A percentile compares a stretch with the other conserved stretches of the same genome.
These are phyloP conservation scores for Lepus timidus DNA, from an alignment of 2,113 vertebrate species.

Conservation along the genomic window DNA sequence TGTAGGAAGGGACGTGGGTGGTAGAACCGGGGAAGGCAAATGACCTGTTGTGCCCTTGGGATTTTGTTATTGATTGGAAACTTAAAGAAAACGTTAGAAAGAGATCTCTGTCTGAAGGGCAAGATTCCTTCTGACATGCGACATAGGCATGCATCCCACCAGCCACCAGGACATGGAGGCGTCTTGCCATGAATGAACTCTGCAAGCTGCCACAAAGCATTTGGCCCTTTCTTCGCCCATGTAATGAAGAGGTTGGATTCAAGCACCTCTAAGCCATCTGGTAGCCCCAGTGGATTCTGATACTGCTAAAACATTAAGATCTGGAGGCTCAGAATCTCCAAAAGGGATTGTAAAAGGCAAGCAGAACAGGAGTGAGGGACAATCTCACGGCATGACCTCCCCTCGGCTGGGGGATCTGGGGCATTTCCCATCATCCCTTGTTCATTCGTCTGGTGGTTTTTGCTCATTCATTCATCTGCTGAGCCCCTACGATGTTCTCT, in stretches of 20 bases:
- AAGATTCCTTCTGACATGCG: not conserved
- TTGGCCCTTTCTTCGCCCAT: not conserved
- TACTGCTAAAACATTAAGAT: not conserved
- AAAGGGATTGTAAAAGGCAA: not conserved
- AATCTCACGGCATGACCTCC: not conserved
- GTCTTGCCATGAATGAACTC: not conserved
- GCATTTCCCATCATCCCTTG: not conserved
- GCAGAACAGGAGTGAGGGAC: not conserved
- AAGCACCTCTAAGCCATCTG: not conserved
- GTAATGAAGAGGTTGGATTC: not conserved
- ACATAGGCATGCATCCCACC: not conserved
- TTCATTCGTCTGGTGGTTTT: not conserved
- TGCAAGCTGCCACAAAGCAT: not conserved
- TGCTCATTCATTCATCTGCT: not conserved
- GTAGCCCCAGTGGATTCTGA: not conserved
- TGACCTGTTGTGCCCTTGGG: not conserved
- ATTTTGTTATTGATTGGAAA: not conserved
- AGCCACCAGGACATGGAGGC: not conserved
- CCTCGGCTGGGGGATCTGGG: fast-evolving
- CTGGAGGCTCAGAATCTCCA: not conserved
- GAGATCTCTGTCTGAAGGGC: not conserved
- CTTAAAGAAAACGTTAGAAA: constrained; percentile 6
- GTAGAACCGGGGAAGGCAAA: not conserved
- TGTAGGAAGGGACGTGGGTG: not conserved
- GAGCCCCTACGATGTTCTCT: not conserved